phyloP scores from a whole-genome alignment of 2,113 vertebrate genomes.

The Vidua chalybeata region DNA sequence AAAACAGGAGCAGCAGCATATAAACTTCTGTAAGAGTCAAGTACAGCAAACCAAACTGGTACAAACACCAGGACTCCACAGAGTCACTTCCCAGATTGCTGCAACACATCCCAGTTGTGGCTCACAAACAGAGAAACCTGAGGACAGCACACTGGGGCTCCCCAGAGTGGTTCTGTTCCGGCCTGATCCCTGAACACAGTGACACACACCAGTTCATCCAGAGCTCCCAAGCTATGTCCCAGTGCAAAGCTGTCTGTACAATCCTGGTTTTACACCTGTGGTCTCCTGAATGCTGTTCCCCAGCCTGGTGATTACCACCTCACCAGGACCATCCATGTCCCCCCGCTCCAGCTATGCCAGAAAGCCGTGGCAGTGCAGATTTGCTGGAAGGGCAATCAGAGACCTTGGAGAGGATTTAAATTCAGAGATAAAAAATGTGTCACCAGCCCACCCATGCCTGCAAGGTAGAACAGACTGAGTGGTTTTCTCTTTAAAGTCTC shows the following conservation, averaged over 20 bases:
- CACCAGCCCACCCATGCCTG: background rate
- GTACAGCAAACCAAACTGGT: background rate
- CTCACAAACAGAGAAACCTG: rapidly evolving
- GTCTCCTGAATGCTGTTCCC: background rate
- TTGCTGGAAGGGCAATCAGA: background rate
- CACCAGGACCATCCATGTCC: background rate
- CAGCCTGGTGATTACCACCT: background rate
- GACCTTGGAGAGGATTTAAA: background rate
- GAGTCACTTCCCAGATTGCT: background rate
- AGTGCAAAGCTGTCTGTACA: rapidly evolving
- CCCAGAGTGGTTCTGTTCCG: rapidly evolving
- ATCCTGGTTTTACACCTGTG: rapidly evolving
- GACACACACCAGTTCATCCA: no score
- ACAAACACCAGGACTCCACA: background rate
- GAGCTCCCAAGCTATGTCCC: background rate
- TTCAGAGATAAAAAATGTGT: background rate
- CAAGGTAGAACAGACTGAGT: background rate
- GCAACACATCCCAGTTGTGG: background rate
- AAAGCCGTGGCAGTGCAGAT: rapidly evolving
- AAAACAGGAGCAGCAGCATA: background rate
- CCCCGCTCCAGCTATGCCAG: rapidly evolving
- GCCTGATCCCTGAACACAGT: background rate
- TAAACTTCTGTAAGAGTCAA: background rate
- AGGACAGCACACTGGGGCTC: rapidly evolving
- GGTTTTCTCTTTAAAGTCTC: background rate